phyloP scores from a whole-genome alignment of 1,140 invertebrate genomes.

The Papilio machaon region DNA sequence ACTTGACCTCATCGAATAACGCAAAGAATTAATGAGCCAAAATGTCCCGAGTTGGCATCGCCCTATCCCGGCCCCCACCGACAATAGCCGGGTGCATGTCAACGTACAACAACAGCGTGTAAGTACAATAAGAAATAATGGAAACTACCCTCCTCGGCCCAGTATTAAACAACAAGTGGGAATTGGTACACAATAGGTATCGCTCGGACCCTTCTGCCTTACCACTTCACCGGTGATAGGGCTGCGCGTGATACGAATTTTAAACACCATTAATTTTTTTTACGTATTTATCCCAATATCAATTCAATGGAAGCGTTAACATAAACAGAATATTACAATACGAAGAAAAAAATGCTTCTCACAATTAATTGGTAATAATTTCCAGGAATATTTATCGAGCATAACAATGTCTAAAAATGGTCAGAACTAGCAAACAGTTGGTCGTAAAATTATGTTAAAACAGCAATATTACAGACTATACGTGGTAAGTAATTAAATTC shows the following conservation, averaged over 20 bases:
- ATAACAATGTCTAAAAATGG: constrained; percentile 32
- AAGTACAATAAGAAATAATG: constrained; percentile 71
- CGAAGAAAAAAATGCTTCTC: background rate
- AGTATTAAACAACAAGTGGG: constrained; percentile 78
- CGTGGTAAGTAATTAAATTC: constrained; percentile 12
- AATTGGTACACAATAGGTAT: constrained; percentile 69
- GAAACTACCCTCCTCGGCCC: constrained; percentile 66
- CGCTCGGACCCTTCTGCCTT: constrained; percentile 62
- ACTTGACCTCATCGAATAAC: constrained; percentile 50
- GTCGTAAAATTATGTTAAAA: constrained; percentile 3
- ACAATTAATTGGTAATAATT: background rate
- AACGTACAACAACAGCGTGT: constrained; percentile 68
- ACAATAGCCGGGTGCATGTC: constrained; percentile 66
- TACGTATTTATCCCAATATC: constrained; percentile 31
- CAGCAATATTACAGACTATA: background rate
- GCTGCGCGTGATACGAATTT: constrained; percentile 72
- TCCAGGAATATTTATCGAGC: background rate
- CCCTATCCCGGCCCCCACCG: constrained; percentile 44
- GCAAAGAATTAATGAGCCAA: constrained; percentile 59
- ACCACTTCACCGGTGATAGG: constrained; percentile 62
- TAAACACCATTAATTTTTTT: constrained; percentile 48
- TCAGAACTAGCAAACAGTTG: background rate
- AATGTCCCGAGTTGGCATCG: constrained; percentile 54
- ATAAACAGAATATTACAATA: constrained; percentile 41
- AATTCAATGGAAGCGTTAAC: constrained; percentile 37